Percentiles rank a stretch among this genome's conserved stretches.
phyloP scores from a whole-genome alignment of 2,888 invertebrate species.

The Platypus cylindrus region DNA sequence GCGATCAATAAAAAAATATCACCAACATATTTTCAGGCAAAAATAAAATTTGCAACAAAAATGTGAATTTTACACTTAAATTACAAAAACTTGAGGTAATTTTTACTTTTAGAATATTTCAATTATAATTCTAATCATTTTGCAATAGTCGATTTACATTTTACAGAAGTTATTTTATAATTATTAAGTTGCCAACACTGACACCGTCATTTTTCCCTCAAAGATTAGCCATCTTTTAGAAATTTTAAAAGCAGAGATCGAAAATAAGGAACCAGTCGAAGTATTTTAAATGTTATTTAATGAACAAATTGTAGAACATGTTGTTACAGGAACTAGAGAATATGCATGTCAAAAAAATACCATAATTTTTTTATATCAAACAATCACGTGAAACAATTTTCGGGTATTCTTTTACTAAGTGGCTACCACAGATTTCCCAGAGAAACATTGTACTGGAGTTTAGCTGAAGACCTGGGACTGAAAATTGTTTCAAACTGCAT shows the following conservation, averaged over 20 bases:
- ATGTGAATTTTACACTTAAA: too few species aligned
- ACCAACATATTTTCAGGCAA: too few species aligned
- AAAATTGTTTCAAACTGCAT: slow-evolving; percentile 20
- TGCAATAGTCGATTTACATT: too few species aligned
- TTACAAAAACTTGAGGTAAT: too few species aligned
- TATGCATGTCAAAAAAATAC: slow-evolving; percentile 1
- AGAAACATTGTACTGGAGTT: slow-evolving; percentile 24
- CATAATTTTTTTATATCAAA: background rate
- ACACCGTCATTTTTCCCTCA: too few species aligned
- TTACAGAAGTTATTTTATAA: too few species aligned
- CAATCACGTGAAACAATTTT: background rate
- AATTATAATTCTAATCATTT: too few species aligned
- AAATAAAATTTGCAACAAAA: too few species aligned
- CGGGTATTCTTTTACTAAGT: slow-evolving; percentile 17
- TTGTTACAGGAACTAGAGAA: background rate
- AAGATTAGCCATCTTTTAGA: too few species aligned
- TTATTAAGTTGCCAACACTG: too few species aligned
- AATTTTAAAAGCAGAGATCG: background rate
- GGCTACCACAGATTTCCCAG: slow-evolving; percentile 24
- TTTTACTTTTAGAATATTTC: too few species aligned
- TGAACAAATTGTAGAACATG: background rate
- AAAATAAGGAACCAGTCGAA: background rate
- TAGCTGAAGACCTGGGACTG: slow-evolving; percentile 23
- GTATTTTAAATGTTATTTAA: background rate
- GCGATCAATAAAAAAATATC: too few species aligned